Base-by-base conservation (phyloP, 1,140 invertebrate genomes). In the Drosophila truncata region DNA sequence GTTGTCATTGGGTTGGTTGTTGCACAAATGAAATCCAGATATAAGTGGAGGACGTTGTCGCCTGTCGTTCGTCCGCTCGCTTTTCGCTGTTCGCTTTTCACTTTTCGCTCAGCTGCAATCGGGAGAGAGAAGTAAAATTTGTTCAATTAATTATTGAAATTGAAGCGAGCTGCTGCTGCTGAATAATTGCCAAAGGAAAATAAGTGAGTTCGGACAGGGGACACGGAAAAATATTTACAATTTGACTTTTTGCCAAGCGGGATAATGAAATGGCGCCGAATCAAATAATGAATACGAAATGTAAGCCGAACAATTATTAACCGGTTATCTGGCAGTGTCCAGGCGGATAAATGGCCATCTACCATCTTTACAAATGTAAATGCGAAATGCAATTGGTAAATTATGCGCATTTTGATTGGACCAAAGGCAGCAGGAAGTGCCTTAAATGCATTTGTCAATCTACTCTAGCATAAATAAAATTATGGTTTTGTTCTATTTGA, bases 81-180 rank as follows among this genome's bases (percentile, higher is more conserved):
- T 41, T n/a, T 41, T 42, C 41, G 41, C 41, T 41, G 9, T 41
- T 42, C 41, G 27, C 46, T 47, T 47, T 42, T 42, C 41, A 10
- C 18, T 20, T 11, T 23, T 55, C 33, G 33, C 11, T 90, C 59
- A 85, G 39, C 85, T 88, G 62, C 14, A 86, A 85, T 44, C 47
- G 52, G 50, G 10, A 52, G 16, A 59, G 31, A 39, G 39, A 59
- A 46, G 63, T 25, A 37, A 73, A 60, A 65, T 62, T 71, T 60
- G 63, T 59, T 67, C 61, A 83, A 71, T 88, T 78, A 77, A 88
- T 87, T 87, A 80, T 74, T 61, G 58, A 78, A 78, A 88, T 84
- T 78, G 76, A 63, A 58, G 52, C 50, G 44, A 65, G 39, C 58
- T 55, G 52, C 52, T 37, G 50, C 49, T 13, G n/a, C 42, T 72